phyloP scores from a whole-genome alignment of 2,113 vertebrate species.

The Eulemur rufifrons region DNA sequence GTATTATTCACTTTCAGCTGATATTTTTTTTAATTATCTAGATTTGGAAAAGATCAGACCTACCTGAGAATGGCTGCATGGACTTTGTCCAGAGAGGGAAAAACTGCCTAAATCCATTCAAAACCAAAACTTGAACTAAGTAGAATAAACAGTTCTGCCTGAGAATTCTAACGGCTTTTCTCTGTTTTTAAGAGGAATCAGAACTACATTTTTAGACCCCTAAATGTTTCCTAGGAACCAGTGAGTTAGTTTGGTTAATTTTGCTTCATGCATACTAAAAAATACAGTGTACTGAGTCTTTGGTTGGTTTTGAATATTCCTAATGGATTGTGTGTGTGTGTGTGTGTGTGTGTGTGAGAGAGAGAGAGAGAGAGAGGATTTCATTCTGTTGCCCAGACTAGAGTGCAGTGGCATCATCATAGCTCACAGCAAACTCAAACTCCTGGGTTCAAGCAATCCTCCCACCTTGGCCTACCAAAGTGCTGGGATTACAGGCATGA shows the following conservation, averaged over 20 bases:
- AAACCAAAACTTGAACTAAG: conserved; percentile 38
- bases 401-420: no score
- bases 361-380: no score
- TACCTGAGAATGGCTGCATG: conserved; percentile 2
- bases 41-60: conserved; percentile 16
- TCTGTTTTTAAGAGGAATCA: conserved; percentile 7
- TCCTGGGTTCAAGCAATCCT: no score
- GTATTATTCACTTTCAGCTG: conserved; percentile 4
- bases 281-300: background rate
- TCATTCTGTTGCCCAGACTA: no score
- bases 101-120: background rate
- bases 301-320: conserved; percentile 49
- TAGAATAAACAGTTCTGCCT: conserved; percentile 7
- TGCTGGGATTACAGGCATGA: no score
- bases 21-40: conserved; percentile 42
- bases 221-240: conserved; percentile 25
- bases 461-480: no score
- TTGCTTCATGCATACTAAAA: conserved; percentile 20
- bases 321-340: background rate
- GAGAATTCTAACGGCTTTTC: conserved; percentile 9
- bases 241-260: conserved; percentile 23
- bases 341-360: no score
- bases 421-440: no score
- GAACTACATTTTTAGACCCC: background rate
- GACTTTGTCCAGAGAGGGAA: background rate